Conservation (phyloP, 2,797 vertebrate species). For the Hozukius guyotensis region DNA sequence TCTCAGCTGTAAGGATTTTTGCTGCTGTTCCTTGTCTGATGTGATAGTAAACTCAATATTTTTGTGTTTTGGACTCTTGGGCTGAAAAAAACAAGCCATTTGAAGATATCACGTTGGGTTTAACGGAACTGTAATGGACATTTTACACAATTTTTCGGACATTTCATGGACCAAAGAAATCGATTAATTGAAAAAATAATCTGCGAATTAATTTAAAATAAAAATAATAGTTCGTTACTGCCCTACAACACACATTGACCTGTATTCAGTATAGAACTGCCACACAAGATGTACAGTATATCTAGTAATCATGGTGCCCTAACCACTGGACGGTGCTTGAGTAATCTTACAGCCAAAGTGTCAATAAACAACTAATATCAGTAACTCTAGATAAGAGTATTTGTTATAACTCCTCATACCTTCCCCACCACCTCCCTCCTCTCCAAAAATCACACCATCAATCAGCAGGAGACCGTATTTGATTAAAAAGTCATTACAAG, state of each 20-base stretch:
- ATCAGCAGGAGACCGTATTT: constrained; percentile 40
- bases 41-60: neutral
- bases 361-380: constrained; percentile 6
- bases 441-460: constrained; percentile 15
- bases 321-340: neutral
- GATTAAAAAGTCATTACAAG: constrained; percentile 54
- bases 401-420: neutral
- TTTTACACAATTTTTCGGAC: neutral
- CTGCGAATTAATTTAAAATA: neutral
- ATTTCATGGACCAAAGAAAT: neutral
- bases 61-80: neutral
- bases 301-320: neutral
- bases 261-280: neutral
- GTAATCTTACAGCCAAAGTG: neutral
- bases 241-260: neutral
- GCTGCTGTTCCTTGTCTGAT: neutral
- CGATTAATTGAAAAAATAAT: neutral
- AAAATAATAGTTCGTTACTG: neutral
- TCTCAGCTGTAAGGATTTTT: neutral
- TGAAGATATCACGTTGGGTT: neutral
- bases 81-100: neutral
- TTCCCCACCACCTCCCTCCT: neutral
- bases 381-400: constrained; percentile 9
- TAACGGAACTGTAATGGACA: neutral
- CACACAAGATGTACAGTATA: no score